These are phyloP conservation scores for Narcine bancroftii DNA, from an alignment of 2,113 vertebrate species.

Conservation along the genomic window DNA sequence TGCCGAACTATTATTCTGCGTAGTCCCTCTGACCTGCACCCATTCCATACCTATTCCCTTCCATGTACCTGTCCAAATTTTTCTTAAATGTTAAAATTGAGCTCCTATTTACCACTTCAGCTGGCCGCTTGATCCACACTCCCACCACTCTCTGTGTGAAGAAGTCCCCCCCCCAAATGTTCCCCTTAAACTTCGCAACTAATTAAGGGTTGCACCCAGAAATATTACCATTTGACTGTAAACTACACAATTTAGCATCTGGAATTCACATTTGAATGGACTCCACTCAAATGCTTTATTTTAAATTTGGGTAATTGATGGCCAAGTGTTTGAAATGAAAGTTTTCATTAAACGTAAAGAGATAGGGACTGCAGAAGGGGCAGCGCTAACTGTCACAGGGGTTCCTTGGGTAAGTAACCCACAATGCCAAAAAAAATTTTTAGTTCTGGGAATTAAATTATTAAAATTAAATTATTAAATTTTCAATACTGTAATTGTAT, in stretches of 20 bases:
- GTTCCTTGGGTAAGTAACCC: slow-evolving; percentile 93
- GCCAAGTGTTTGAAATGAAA: background rate
- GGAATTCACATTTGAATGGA: background rate
- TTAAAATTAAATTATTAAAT: background rate
- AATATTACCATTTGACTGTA: no score
- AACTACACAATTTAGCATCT: background rate
- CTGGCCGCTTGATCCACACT: no score
- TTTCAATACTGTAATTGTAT: background rate
- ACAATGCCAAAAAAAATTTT: background rate
- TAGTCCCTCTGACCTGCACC: no score
- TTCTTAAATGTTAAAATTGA: no score
- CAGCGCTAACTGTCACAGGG: slow-evolving; percentile 99
- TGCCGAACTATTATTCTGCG: no score
- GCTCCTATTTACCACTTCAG: no score
- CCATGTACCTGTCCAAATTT: no score
- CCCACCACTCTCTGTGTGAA: no score
- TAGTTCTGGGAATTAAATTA: background rate
- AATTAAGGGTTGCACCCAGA: background rate
- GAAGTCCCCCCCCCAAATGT: no score
- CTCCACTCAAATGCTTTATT: no score
- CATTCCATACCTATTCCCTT: no score
- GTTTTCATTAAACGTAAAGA: slow-evolving; percentile 71
- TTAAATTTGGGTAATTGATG: background rate
- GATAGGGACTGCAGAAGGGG: slow-evolving; percentile 99
- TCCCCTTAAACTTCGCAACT: no score